Evolutionary conservation across 2,113 vertebrate species (phyloP), one percentile per base, ranked within the genome.

Genomic region (Grantiella picta): DNA sequence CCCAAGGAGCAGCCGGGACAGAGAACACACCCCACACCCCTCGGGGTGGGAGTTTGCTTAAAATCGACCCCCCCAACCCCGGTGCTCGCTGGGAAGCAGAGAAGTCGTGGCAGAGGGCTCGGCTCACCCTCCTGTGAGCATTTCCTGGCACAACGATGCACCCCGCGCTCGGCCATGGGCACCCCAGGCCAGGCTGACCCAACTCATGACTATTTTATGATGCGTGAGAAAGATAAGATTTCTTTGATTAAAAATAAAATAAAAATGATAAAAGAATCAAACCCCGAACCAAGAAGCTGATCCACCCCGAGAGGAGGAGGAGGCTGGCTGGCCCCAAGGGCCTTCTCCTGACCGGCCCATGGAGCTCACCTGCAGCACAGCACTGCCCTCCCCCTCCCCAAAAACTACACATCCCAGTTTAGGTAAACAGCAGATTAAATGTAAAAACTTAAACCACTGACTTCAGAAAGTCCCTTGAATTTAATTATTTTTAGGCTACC

Each of bases 381-480:
- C 95, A 95, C 95, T 96, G 98, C 96, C 95, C 94, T 82, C 56
- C 75, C 60, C 60, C 25, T 84, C 90, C 97, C 98, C 31, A 91
- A 93, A 89, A 97, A 94, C 97, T 96, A 98, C 90, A 97, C 96
- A 95, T 91, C 97, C 93, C 97, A 89, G 96, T 98, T 97, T 97
- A 98, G 98, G 98, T 99, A 98, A 98, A 99, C 98, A 98, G 98
- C 98, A 98, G 98, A 98, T 98, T 98, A 98, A 98, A 98, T 97
- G 98, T 98, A 98, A 98, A 98, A 98, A 98, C 97, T 97, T 98
- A 98, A 95, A 95, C 97, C 96, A 96, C 94, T 90, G 92, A 97
- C 94, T 97, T 98, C 97, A 97, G 94, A 97, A 98, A 98, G 98
- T 98, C 98, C 97, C 97, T 97, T 97, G 96, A 98, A 97, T 98